These are phyloP conservation scores for Eumeta japonica DNA, from an alignment of 1,140 invertebrate genomes.

Conservation along the genomic window DNA sequence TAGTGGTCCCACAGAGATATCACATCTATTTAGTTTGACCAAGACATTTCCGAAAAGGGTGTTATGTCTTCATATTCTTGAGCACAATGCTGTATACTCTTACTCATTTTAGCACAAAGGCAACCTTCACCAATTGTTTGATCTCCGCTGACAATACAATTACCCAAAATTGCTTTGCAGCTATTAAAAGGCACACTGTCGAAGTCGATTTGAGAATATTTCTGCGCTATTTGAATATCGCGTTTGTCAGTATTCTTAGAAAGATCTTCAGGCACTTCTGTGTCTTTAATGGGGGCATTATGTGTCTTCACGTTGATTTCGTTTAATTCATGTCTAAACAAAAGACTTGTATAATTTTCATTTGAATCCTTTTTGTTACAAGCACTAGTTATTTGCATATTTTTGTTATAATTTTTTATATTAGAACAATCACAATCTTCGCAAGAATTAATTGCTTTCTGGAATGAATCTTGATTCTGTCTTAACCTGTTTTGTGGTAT, in stretches of 20 bases:
- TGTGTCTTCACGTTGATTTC: not conserved
- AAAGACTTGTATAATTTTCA: no score
- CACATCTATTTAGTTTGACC: conserved; percentile 3
- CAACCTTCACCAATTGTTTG: conserved; percentile 40
- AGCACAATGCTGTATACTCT: conserved; percentile 28
- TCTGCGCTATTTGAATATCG: not conserved
- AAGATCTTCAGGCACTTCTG: not conserved
- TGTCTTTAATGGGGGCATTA: not conserved
- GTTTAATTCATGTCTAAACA: no score
- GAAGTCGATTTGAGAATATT: not conserved
- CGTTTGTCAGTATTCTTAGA: not conserved
- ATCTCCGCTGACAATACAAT: conserved; percentile 42
- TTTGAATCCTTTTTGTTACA: no score
- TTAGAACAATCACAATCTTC: conserved; percentile 22
- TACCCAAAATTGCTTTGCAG: conserved; percentile 39
- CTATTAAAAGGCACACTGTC: conserved; percentile 28
- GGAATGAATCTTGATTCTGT: no score
- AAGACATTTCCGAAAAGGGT: conserved; percentile 19
- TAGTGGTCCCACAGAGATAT: no score
- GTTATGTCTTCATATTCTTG: conserved; percentile 47
- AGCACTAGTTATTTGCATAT: no score
- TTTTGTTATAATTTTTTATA: not conserved
- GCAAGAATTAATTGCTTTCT: conserved; percentile 10
- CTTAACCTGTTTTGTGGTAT: conserved; percentile 4
- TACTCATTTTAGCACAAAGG: conserved; percentile 38